Evolutionary conservation across 2,113 vertebrate genomes (phyloP), one percentile per base, ranked within the genome.

Genomic region (Perca flavescens): DNA sequence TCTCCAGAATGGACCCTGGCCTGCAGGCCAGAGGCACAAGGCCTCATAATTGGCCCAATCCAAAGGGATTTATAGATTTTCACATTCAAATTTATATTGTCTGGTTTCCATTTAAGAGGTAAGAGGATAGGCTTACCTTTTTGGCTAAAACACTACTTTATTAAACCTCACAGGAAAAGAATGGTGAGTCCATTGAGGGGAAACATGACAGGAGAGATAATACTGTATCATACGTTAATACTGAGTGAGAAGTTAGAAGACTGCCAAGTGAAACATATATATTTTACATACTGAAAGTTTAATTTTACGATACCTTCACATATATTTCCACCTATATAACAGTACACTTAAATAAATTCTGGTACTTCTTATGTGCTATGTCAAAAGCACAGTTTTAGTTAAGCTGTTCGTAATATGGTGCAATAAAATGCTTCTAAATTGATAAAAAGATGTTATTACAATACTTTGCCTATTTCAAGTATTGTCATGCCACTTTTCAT

Each of bases 11-110:
- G 58, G 78, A 68, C 56, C n/a, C 49, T 1, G 64, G 68, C 70
- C 64, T 75, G 47, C 40, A 28, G 34, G 74, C 79, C 54, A 53
- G 53, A 81, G 61, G 67, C 79, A 79, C 28, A 3, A 6, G 36
- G 64, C 75, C 75, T 80, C 76, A 61, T 91, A 90, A 90, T 88
- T 84, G 69, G 64, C 71, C 72, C 77, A 72, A 80, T 91, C 82
- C 64, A 81, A 83, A 87, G 79, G 78, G 85, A 90, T 88, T 90
- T 91, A 89, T 89, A 85, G 74, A 88, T 90, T 91, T 93, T 90
- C 77, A 83, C 83, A 83, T 91, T 85, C 60, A 77, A 83, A 89
- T 91, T 64, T 91, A 86, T 74, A 79, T 84, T 89, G 75, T 88
- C 82, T 90, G 88, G 75, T 91, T 90, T 89, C 77, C 61, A 86